Evolutionary conservation across 2,797 vertebrate species (phyloP).

Genomic region (Microctenopoma steveboyesi): DNA sequence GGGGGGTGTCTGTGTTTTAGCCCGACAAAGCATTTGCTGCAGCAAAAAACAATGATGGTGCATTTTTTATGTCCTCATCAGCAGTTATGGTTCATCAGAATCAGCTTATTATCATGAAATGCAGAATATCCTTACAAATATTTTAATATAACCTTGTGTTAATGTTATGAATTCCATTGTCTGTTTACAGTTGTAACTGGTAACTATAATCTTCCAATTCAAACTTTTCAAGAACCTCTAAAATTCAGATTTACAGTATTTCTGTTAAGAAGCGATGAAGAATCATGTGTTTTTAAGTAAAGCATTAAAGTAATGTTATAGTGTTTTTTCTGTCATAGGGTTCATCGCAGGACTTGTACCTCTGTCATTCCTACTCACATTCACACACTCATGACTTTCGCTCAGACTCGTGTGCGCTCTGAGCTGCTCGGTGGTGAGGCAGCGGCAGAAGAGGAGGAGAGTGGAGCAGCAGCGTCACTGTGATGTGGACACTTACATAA

Average conservation of each 20-base stretch:
- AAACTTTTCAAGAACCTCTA: not conserved
- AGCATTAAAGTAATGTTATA: not conserved
- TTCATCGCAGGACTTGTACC: not conserved
- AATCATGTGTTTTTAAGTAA: not conserved
- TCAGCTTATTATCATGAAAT: not conserved
- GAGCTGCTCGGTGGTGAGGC: conserved; percentile 12
- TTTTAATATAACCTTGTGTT: not conserved
- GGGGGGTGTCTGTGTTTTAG: not conserved
- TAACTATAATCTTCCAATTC: not conserved
- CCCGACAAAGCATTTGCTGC: conserved; percentile 8
- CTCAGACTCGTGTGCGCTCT: conserved; percentile 27
- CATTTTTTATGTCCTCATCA: not conserved
- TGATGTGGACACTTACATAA: conserved; percentile 73
- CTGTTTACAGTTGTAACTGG: not conserved
- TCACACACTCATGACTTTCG: not conserved
- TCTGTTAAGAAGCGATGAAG: not conserved
- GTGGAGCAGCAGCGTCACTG: conserved; percentile 46
- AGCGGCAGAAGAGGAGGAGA: conserved; percentile 12
- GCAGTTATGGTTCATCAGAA: not conserved
- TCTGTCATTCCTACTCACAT: not conserved
- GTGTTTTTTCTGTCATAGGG: not conserved
- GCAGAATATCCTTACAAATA: not conserved
- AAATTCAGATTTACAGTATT: not conserved
- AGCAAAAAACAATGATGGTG: conserved; percentile 30
- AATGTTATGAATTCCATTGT: not conserved